A percentile compares a stretch with the other conserved stretches of the same genome.
These are phyloP conservation scores for Percopsis transmontana DNA, from an alignment of 2,113 vertebrate species.

Conservation along the genomic window DNA sequence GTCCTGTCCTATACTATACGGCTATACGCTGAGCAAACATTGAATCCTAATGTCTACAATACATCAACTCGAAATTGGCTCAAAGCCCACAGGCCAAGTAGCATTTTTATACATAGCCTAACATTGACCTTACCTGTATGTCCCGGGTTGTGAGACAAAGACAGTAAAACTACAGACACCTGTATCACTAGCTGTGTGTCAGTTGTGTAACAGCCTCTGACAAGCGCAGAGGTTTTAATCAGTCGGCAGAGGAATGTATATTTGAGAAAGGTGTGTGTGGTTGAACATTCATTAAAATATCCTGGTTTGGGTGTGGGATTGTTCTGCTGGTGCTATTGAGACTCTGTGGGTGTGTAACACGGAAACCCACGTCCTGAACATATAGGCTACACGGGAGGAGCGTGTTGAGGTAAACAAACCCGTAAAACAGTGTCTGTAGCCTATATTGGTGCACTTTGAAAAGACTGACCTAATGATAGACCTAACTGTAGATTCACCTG, in stretches of 20 bases:
- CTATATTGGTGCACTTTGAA: no score
- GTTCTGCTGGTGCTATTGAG: slow-evolving; percentile 8
- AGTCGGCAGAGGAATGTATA: slow-evolving; percentile 70
- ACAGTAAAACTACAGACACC: background rate
- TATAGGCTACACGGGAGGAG: slow-evolving; percentile 44
- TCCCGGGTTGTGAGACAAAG: slow-evolving; percentile 4
- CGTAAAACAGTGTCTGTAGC: slow-evolving; percentile 62
- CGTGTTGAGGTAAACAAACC: slow-evolving; percentile 60
- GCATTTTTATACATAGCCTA: background rate
- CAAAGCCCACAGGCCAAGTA: background rate
- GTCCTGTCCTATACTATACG: no score
- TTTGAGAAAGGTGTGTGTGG: slow-evolving; percentile 84
- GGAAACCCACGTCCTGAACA: slow-evolving; percentile 68
- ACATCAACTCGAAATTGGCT: no score
- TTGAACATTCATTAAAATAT: slow-evolving; percentile 81
- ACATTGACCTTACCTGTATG: slow-evolving; percentile 45
- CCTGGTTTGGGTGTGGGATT: slow-evolving; percentile 80
- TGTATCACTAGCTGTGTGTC: slow-evolving; percentile 19
- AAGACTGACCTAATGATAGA: no score
- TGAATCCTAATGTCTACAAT: no score
- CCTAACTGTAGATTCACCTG: no score
- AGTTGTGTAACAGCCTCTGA: background rate
- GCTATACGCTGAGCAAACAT: no score
- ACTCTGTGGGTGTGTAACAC: slow-evolving; percentile 55
- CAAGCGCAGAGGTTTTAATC: slow-evolving; percentile 71